Evolutionary conservation across 2,113 vertebrate genomes (phyloP).

Genomic region (Boulengeromyrus knoepffleri): DNA sequence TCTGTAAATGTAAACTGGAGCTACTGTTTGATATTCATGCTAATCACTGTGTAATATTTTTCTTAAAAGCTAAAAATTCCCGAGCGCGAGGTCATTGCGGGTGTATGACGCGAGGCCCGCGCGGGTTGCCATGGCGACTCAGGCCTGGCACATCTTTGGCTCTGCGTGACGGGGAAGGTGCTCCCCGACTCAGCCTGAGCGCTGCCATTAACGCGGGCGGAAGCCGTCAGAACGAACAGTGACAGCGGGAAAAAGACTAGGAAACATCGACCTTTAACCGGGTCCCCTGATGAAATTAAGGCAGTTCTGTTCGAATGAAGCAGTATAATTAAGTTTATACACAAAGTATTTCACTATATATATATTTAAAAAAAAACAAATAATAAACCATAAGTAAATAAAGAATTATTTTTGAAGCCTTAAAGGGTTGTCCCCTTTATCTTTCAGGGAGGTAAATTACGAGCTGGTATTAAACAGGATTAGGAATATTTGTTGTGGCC

Average conservation of each 20-base stretch:
- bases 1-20: slow-evolving; percentile 4
- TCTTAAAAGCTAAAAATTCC: slow-evolving; percentile 70
- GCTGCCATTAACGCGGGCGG: background rate
- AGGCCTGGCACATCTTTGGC: slow-evolving; percentile 42
- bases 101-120: slow-evolving; percentile 37
- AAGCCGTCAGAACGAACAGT: slow-evolving; percentile 5
- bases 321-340: background rate
- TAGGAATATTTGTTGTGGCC: slow-evolving; percentile 5
- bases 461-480: slow-evolving; percentile 2
- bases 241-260: background rate
- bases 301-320: background rate
- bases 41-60: slow-evolving; percentile 66
- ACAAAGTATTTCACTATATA: background rate
- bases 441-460: background rate
- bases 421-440: background rate
- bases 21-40: slow-evolving; percentile 46
- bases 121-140: slow-evolving; percentile 57
- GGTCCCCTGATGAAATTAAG: background rate
- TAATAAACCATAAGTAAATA: background rate
- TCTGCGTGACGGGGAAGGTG: slow-evolving; percentile 11
- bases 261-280: background rate
- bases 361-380: background rate
- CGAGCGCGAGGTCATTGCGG: slow-evolving; percentile 61
- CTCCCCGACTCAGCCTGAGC: background rate
- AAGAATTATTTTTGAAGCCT: background rate